phyloP scores from a whole-genome alignment of 2,113 vertebrate genomes.

The Pedionomus torquatus region DNA sequence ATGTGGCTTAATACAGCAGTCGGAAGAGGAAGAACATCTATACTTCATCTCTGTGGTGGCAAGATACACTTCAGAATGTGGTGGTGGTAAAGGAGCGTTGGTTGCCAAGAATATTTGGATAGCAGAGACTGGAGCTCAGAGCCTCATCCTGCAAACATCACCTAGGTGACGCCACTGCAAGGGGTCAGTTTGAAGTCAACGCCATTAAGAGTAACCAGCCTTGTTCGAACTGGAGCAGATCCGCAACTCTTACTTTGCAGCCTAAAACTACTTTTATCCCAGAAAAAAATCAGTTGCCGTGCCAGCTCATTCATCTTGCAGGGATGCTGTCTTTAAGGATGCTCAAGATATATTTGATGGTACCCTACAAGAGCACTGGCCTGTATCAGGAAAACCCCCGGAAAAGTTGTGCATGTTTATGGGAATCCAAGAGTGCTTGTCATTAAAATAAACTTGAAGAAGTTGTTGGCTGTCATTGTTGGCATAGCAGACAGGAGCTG shows the following conservation, averaged over 20 bases:
- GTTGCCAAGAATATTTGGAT: neutral
- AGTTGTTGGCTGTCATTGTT: neutral
- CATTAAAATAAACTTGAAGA: neutral
- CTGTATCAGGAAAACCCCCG: neutral
- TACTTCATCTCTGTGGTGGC: neutral
- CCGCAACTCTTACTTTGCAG: neutral
- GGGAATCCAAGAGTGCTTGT: neutral
- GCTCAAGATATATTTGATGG: neutral
- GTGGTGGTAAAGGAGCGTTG: accelerated
- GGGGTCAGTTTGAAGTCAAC: neutral
- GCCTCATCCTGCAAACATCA: neutral
- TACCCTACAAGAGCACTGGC: neutral
- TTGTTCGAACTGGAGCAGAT: neutral
- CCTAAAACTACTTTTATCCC: neutral
- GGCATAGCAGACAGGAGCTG: neutral
- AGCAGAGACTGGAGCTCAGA: neutral
- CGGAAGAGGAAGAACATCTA: neutral
- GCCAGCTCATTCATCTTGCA: accelerated
- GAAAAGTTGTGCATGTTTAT: neutral
- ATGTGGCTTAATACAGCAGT: neutral
- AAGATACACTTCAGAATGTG: neutral
- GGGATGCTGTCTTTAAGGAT: neutral
- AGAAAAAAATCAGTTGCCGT: accelerated
- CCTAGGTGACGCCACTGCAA: neutral
- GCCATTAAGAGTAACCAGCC: neutral